Conservation (phyloP, 1,140 invertebrate genomes). For the Drosophila micromelanica region DNA sequence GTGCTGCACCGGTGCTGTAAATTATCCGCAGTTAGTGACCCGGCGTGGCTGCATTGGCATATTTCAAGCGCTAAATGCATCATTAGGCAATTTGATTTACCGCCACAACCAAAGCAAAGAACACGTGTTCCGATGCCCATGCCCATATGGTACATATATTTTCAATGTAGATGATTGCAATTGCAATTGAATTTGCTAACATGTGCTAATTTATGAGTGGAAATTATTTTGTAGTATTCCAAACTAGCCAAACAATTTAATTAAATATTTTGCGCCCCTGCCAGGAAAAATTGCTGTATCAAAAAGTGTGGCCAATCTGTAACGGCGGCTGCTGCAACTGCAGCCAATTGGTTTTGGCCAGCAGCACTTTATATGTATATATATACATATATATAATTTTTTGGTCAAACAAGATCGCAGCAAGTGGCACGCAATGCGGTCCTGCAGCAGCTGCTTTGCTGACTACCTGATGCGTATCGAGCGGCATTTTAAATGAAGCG, state of each 20-base stretch:
- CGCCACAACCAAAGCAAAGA: conserved; percentile 25
- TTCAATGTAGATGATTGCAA: not conserved
- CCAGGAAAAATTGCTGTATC: conserved; percentile 36
- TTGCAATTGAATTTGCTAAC: conserved; percentile 28
- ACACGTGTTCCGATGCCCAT: conserved; percentile 56
- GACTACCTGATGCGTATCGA: conserved; percentile 78
- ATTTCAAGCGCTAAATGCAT: conserved; percentile 82
- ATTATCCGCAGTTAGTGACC: conserved; percentile 79
- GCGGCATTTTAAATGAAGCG: conserved; percentile 81
- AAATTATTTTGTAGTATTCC: conserved; percentile 49
- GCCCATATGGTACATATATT: conserved; percentile 12
- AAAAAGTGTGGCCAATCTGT: conserved; percentile 67
- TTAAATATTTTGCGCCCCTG: conserved; percentile 67
- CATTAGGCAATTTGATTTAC: conserved; percentile 78
- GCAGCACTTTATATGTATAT: conserved; percentile 32
- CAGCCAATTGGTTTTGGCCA: conserved; percentile 62
- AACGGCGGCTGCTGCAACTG: conserved; percentile 16
- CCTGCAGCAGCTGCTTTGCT: conserved; percentile 16
- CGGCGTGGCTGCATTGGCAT: conserved; percentile 75
- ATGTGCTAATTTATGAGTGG: conserved; percentile 48
- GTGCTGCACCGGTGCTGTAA: conserved; percentile 58
- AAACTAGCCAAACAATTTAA: conserved; percentile 67
- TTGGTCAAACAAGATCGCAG: conserved; percentile 78
- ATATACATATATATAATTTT: conserved; percentile 30
- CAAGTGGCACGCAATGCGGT: conserved; percentile 75